Conservation (phyloP, 1,140 invertebrate species). For the Carcinoscorpius rotundicauda region DNA sequence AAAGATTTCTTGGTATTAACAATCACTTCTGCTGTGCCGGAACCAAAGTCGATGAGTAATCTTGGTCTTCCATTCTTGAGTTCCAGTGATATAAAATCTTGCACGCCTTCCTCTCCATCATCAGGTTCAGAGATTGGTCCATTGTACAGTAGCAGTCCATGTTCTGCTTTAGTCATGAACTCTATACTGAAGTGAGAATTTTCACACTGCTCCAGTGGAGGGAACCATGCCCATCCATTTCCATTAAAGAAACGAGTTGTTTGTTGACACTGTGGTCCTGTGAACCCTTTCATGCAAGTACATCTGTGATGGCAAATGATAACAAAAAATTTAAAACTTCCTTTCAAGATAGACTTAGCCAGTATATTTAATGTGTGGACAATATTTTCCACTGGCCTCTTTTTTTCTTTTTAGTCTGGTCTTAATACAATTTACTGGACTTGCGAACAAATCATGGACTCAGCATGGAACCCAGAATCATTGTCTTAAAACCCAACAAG, state of each 20-base stretch:
- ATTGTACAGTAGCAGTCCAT: conserved; percentile 36
- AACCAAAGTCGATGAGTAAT: conserved; percentile 33
- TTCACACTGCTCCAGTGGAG: conserved; percentile 33
- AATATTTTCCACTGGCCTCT: no score
- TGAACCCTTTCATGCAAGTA: not conserved
- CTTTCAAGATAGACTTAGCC: no score
- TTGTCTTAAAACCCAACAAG: no score
- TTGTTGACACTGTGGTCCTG: conserved; percentile 35
- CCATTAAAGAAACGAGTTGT: conserved; percentile 31
- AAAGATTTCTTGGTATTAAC: conserved; percentile 38
- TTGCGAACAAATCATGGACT: no score
- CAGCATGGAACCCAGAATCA: no score
- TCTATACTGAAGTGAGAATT: conserved; percentile 33
- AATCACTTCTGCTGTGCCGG: conserved; percentile 21
- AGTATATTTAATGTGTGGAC: no score
- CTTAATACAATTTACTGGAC: no score
- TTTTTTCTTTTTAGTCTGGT: no score
- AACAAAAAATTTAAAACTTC: no score
- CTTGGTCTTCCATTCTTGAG: conserved; percentile 31
- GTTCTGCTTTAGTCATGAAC: conserved; percentile 29
- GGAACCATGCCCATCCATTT: conserved; percentile 28
- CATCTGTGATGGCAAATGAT: no score
- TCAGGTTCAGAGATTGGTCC: conserved; percentile 28
- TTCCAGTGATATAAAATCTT: conserved; percentile 35
- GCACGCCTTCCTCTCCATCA: not conserved